Evolutionary conservation across 2,888 invertebrate genomes (phyloP), one percentile per base, ranked within the genome.

Genomic region (Mesorhabditis spiculigera): DNA sequence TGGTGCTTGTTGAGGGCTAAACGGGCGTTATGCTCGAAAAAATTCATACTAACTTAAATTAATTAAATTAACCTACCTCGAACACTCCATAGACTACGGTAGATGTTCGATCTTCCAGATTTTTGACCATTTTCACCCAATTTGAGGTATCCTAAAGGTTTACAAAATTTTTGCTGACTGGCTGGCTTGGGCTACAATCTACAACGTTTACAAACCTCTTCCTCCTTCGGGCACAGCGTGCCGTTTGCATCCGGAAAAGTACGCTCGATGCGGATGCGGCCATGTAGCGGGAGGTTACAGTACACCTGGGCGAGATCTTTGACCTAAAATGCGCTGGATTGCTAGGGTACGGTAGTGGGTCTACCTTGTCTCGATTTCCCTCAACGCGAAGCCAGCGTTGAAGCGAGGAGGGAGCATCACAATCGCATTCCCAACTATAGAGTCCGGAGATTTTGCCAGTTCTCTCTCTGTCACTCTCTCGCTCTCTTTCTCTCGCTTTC

Each of bases 361-460:
- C 28, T 13, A 77, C 77, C 65, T 78, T 79, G 16, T 69, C 74
- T 50, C 70, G 68, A 68, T 79, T 79, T 8, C 43, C 65, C n/a
- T 44, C 44, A 28, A 65, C 68, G 63, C 74, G 65, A 63, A 78
- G 70, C 79, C 79, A 79, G 65, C 72, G 68, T 62, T 79, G 79
- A 41, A 79, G 68, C 45, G 76, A 72, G 3, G 75, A 67, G 5
- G 79, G 79, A n/a, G 71, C 58, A 10, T 73, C 73, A 68, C 79
- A 79, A 63, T 77, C 73, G 66, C 79, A 79, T n/a, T 69, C 66
- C 58, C 58, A 50, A 50, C 58, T 50, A n/a, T 2, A 50, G n/a
- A 28, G 28, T 28, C 28, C 28, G 28, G 28, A 28, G 28, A 28
- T 28, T 28, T 28, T 28, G 28, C 28, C 28, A 28, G 28, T 28